Evolutionary conservation across 1,140 invertebrate species (phyloP).

Genomic region (Bombyx mandarina): DNA sequence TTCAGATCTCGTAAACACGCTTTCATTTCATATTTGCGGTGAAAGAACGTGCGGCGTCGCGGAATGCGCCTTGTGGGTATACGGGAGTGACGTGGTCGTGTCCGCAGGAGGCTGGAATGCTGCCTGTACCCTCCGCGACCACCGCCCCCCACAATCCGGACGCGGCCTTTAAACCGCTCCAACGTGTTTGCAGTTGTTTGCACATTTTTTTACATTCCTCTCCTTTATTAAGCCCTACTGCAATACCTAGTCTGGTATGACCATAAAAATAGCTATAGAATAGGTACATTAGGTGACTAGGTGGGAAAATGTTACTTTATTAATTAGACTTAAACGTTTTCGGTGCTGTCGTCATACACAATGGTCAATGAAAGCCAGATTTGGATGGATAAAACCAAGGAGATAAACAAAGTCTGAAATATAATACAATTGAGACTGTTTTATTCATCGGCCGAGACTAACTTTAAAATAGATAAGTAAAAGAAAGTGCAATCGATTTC

Average conservation of each 20-base stretch:
- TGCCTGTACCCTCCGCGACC: constrained; percentile 51
- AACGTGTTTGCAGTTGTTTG: constrained; percentile 67
- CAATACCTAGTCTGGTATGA: constrained; percentile 14
- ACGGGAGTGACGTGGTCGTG: constrained; percentile 48
- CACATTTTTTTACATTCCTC: constrained; percentile 67
- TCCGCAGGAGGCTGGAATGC: constrained; percentile 61
- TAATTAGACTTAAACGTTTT: too few species aligned
- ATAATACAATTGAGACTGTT: too few species aligned
- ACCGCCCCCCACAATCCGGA: constrained; percentile 60
- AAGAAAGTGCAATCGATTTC: constrained; percentile 70
- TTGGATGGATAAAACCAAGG: neutral
- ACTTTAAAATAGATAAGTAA: constrained; percentile 64
- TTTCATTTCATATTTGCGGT: constrained; percentile 37
- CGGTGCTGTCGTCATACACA: too few species aligned
- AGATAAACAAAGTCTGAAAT: neutral
- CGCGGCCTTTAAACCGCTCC: constrained; percentile 64
- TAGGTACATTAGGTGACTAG: too few species aligned
- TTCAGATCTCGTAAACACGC: constrained; percentile 13
- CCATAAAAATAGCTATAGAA: too few species aligned
- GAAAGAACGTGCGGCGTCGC: constrained; percentile 31
- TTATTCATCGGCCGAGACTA: constrained; percentile 15
- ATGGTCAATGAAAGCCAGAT: too few species aligned
- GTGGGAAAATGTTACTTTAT: too few species aligned
- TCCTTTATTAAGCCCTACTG: constrained; percentile 52
- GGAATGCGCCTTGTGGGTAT: constrained; percentile 42